Evolutionary conservation across 1,140 invertebrate genomes (phyloP).

Genomic region (Kradibia gibbosae): DNA sequence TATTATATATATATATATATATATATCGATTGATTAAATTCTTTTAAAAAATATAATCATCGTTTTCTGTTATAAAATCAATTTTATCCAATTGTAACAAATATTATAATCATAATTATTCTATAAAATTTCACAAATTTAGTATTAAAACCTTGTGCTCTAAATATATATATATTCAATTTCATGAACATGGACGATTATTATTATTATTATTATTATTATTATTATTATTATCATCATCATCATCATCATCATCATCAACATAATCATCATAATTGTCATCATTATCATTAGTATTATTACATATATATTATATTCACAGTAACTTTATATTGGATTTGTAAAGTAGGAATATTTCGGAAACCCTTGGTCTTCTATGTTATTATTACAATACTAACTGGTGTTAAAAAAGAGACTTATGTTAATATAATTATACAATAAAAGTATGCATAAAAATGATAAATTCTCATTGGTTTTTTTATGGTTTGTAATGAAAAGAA

Average conservation of each 20-base stretch:
- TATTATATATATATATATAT: not conserved
- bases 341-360: not conserved
- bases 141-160: not conserved
- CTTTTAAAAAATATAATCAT: not conserved
- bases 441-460: not conserved
- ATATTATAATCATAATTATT: not conserved
- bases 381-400: not conserved
- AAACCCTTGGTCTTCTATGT: not conserved
- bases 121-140: not conserved
- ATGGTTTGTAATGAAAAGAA: not conserved
- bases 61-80: not conserved
- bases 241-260: not conserved
- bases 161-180: not conserved
- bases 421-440: not conserved
- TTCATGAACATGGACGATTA: not conserved
- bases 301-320: not conserved
- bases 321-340: not conserved
- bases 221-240: not conserved
- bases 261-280: not conserved
- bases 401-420: not conserved
- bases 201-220: no score
- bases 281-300: not conserved
- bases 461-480: not conserved
- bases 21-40: not conserved
- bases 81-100: not conserved